Evolutionary conservation across 2,888 invertebrate genomes (phyloP).

Genomic region (Chironomus riparius): DNA sequence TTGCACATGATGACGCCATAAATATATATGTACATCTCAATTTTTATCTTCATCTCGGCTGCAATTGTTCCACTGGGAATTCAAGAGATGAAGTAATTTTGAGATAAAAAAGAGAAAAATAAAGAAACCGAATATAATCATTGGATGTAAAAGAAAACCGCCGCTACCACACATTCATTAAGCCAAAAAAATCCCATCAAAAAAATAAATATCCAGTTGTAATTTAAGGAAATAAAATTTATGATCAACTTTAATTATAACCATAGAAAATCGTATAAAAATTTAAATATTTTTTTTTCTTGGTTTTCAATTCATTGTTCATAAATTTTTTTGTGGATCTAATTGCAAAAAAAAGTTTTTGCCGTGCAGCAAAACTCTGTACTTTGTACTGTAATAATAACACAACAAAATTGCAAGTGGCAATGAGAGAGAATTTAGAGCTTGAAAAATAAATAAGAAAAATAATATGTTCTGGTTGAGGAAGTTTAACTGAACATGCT

Average conservation of each 20-base stretch:
- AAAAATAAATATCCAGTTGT: no score
- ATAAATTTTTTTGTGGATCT: neutral
- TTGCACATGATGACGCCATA: slow-evolving; percentile 23
- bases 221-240: no score
- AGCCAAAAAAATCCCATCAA: neutral
- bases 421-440: neutral
- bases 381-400: neutral
- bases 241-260: no score
- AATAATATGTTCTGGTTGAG: neutral
- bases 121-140: neutral
- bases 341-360: neutral
- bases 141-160: neutral
- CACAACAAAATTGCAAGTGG: slow-evolving; percentile 13
- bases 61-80: slow-evolving; percentile 16
- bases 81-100: no score
- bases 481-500: neutral
- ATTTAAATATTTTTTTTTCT: neutral
- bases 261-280: neutral
- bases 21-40: neutral
- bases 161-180: neutral
- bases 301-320: neutral
- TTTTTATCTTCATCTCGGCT: neutral
- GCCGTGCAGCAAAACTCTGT: neutral
- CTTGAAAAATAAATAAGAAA: neutral
- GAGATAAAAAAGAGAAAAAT: neutral